Percentiles rank a stretch among this genome's conserved stretches.
phyloP scores from a whole-genome alignment of 2,113 vertebrate species.

The Thryonomys swinderianus region DNA sequence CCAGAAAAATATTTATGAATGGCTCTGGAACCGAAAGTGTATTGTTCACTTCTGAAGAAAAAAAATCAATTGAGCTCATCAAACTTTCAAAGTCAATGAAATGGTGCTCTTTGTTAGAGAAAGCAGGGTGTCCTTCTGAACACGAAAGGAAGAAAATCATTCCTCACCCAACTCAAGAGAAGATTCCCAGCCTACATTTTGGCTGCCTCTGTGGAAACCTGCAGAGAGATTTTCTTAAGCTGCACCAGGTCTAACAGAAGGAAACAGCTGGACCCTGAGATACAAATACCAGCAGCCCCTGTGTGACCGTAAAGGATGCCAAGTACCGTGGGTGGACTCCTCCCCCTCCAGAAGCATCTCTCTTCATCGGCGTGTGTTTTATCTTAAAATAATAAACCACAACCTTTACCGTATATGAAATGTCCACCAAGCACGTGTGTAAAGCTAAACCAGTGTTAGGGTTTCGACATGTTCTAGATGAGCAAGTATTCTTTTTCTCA shows the following conservation, averaged over 20 bases:
- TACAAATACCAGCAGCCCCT: conserved; percentile 24
- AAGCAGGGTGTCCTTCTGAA: conserved; percentile 16
- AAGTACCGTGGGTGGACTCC: not conserved
- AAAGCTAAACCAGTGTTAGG: not conserved
- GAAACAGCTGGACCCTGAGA: conserved; percentile 71
- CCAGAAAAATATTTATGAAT: conserved; percentile 37
- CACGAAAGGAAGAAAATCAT: not conserved
- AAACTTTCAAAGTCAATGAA: conserved; percentile 54
- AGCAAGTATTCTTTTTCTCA: conserved; percentile 5
- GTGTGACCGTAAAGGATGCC: conserved; percentile 37
- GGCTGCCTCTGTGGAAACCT: conserved; percentile 63
- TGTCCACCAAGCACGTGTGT: not conserved
- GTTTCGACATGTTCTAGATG: not conserved
- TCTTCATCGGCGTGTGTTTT: not conserved
- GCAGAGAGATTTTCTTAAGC: conserved; percentile 60
- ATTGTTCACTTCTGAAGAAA: conserved; percentile 40
- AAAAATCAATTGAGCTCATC: conserved; percentile 34
- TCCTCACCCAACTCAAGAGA: conserved; percentile 55
- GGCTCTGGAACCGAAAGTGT: not conserved
- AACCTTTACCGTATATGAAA: not conserved
- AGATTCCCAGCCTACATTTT: conserved; percentile 31
- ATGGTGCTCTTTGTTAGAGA: conserved; percentile 8
- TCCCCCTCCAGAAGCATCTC: not conserved
- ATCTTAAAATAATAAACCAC: conserved; percentile 48
- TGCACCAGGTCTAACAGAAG: conserved; percentile 70